These are phyloP conservation scores for Calosoma granatense DNA, from an alignment of 1,140 invertebrate genomes.

Conservation along the genomic window DNA sequence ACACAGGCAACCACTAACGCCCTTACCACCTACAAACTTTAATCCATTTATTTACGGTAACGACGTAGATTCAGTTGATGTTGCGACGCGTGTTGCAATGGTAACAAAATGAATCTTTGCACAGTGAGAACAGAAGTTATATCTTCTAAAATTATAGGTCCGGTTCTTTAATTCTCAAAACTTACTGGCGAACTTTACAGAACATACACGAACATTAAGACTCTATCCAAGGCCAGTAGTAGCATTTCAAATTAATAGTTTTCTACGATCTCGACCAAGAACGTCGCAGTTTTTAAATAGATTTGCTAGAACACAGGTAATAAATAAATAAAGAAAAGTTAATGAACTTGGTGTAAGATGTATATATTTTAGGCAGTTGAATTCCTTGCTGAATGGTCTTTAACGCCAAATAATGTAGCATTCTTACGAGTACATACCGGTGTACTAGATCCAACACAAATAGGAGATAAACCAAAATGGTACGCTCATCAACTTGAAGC, in stretches of 20 bases:
- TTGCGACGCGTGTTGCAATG: conserved; percentile 98
- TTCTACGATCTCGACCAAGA: conserved; percentile 83
- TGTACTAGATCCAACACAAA: conserved; percentile 85
- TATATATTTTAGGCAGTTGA: conserved; percentile 73
- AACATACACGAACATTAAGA: conserved; percentile 92
- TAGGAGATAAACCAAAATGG: conserved; percentile 97
- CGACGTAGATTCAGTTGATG: conserved; percentile 95
- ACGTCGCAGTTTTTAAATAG: conserved; percentile 80
- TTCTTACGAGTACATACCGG: conserved; percentile 95
- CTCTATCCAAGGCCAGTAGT: conserved; percentile 97
- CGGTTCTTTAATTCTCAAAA: conserved; percentile 98
- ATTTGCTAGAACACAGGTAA: conserved; percentile 75
- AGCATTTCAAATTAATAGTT: conserved; percentile 97
- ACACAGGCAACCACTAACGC: conserved; percentile 17
- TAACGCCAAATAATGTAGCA: conserved; percentile 94
- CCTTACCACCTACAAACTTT: conserved; percentile 35
- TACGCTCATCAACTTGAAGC: conserved; percentile 78
- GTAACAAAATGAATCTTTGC: no score
- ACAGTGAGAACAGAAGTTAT: not conserved
- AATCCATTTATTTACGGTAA: conserved; percentile 92
- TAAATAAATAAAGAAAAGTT: conserved; percentile 34
- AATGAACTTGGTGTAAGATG: not conserved
- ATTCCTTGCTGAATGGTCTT: conserved; percentile 95
- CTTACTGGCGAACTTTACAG: conserved; percentile 91
- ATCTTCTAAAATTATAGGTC: conserved; percentile 45